Base-by-base conservation (phyloP, 2,113 vertebrate species). In the Colistium nudipinnis region DNA sequence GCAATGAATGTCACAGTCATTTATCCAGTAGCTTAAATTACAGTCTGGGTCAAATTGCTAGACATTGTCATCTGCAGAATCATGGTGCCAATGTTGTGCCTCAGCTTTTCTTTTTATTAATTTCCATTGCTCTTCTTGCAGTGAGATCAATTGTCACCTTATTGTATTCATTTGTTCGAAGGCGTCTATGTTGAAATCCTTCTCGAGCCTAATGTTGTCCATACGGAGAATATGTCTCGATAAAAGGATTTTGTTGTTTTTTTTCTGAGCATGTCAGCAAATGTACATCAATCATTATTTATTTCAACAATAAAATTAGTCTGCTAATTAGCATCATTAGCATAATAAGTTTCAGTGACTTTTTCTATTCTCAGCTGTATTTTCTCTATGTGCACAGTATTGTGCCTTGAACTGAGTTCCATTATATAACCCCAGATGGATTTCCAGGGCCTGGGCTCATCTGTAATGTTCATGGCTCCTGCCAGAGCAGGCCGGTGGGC, bases 401-500 rank as follows among this genome's bases (percentile, higher is more conserved):
- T 71, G 13, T 31, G 35, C 33, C n/a, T 65, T 80, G 72, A 84
- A 53, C 54, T 76, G 28, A 3, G 63, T 22, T 45, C 24, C 62
- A 62, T 81, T 85, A 78, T 83, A 78, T 76, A 89, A 87, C 30
- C 61, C 77, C 81, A 88, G 59, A 85, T 88, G 83, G 49, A 77
- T 75, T 36, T 79, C 80, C 77, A 75, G 83, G 63, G 64, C 85
- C 80, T 74, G 61, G 45, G 61, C 81, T 89, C 83, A 88, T 91
- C 85, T 90, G 87, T 86, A 84, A 85, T 82, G 80, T 89, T 84
- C 76, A 86, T 74, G 49, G 55, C 70, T 81, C 48, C 67, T 70
- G 60, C 61, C 39, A 31, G 47, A 64, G 65, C 53, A 65, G 54
- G 70, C 82, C 27, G 44, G 19, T 22, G 11, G 56, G 36, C 62